A percentile compares a stretch with the other conserved stretches of the same genome.
phyloP scores from a whole-genome alignment of 2,888 invertebrate genomes.

The Andricus quercusramuli region DNA sequence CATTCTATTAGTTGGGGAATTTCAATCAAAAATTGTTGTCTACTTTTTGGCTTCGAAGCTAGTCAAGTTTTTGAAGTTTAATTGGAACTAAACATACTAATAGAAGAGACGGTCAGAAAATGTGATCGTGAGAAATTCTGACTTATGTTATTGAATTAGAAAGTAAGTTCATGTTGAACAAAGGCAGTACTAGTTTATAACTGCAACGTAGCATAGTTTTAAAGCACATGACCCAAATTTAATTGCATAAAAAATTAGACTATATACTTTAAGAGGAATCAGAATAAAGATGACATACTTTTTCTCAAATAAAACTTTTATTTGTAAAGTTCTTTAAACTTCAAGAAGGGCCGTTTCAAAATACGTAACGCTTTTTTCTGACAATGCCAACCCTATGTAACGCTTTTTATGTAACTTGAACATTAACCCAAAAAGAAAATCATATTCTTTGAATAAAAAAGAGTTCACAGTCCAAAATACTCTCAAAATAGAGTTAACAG shows the following conservation, averaged over 20 bases:
- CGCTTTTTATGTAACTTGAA: too few relatives aligned
- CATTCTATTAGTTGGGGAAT: background rate
- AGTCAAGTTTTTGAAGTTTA: background rate
- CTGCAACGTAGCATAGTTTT: background rate
- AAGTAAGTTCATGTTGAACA: background rate
- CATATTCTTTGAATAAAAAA: too few relatives aligned
- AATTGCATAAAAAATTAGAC: background rate
- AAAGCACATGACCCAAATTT: background rate
- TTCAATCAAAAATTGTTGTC: background rate
- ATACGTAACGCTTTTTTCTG: too few relatives aligned
- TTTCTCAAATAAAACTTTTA: too few relatives aligned
- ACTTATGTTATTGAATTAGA: background rate
- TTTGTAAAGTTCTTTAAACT: too few relatives aligned
- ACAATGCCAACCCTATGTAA: too few relatives aligned
- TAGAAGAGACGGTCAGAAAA: background rate
- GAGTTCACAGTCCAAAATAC: too few relatives aligned
- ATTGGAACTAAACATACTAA: background rate
- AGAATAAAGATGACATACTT: too few relatives aligned
- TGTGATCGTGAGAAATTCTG: conserved; percentile 19
- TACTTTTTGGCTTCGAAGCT: background rate
- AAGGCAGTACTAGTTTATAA: background rate
- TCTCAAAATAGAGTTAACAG: too few relatives aligned
- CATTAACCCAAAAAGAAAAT: too few relatives aligned
- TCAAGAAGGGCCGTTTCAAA: too few relatives aligned
- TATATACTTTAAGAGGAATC: too few relatives aligned